phyloP scores from a whole-genome alignment of 64 coral and sea anemone genomes.

The Catalaphyllia jardinei region DNA sequence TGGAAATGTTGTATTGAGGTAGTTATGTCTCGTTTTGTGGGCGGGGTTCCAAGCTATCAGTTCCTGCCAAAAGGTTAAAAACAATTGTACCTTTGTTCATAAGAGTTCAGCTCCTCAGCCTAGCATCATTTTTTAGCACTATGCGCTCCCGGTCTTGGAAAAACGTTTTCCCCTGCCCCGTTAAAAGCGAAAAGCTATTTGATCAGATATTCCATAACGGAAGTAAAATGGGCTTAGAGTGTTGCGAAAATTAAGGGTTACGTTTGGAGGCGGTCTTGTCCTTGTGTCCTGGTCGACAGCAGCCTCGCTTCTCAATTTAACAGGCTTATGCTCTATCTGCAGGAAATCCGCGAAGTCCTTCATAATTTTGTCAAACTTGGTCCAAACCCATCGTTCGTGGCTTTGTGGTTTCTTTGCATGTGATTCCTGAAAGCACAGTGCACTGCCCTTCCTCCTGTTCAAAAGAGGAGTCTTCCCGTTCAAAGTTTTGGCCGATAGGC shows the following conservation, averaged over 20 bases:
- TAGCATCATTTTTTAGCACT: too few species aligned
- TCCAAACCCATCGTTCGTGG: slow-evolving; percentile 33
- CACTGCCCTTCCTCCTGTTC: not conserved
- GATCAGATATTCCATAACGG: slow-evolving; percentile 40
- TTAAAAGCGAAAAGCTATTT: slow-evolving; percentile 37
- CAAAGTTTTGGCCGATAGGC: not conserved
- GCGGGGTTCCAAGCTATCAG: too few species aligned
- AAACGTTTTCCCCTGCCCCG: too few species aligned
- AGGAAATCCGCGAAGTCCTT: slow-evolving; percentile 39
- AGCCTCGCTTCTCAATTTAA: not conserved
- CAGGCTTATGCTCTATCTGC: slow-evolving; percentile 20
- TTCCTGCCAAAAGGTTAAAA: too few species aligned
- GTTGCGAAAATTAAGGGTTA: not conserved
- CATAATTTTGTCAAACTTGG: slow-evolving; percentile 53
- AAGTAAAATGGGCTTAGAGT: slow-evolving; percentile 53
- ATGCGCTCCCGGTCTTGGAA: too few species aligned
- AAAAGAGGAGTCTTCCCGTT: not conserved
- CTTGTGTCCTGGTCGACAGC: not conserved
- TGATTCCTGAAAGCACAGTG: not conserved
- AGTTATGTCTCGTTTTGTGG: too few species aligned
- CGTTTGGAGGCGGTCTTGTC: not conserved
- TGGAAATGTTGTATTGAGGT: too few species aligned
- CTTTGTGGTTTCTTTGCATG: not conserved
- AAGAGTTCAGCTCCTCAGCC: too few species aligned
- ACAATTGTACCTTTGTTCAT: too few species aligned